Conservation (phyloP, 2,797 vertebrate species). For the Menidia menidia region DNA sequence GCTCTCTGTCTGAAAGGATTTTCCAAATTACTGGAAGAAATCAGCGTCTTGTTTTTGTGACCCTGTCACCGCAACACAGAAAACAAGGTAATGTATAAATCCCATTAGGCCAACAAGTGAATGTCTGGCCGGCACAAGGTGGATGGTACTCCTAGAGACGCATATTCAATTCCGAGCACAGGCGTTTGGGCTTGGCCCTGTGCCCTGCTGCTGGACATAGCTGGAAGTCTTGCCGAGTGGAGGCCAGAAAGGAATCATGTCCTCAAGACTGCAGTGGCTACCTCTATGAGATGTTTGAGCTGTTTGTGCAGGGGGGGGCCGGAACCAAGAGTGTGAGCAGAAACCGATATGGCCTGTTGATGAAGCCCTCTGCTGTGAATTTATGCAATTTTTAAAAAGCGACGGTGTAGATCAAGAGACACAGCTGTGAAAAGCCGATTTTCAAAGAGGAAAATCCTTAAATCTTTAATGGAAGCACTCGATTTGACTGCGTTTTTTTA, state of each 20-base stretch:
- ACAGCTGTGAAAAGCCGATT: not conserved
- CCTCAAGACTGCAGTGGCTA: constrained; percentile 48
- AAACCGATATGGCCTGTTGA: constrained; percentile 29
- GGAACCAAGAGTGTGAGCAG: constrained; percentile 21
- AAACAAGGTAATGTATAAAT: constrained; percentile 51
- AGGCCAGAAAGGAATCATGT: constrained; percentile 60
- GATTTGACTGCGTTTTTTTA: constrained; percentile 6
- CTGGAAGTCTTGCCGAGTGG: constrained; percentile 50
- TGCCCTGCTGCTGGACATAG: constrained; percentile 36
- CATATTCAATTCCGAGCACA: constrained; percentile 32
- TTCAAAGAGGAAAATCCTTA: constrained; percentile 22
- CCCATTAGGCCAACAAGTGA: constrained; percentile 43
- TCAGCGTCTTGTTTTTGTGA: constrained; percentile 35
- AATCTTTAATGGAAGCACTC: not conserved
- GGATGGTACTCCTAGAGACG: constrained; percentile 15
- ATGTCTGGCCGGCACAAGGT: constrained; percentile 9
- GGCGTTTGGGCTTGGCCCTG: constrained; percentile 41
- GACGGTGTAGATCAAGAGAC: constrained; percentile 16
- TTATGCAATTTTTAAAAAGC: constrained; percentile 17
- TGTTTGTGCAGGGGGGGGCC: constrained; percentile 29
- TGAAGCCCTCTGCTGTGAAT: constrained; percentile 38
- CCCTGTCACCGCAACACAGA: constrained; percentile 29
- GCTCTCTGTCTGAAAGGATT: constrained; percentile 32
- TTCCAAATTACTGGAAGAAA: constrained; percentile 42
- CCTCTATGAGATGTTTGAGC: constrained; percentile 29